phyloP scores from a whole-genome alignment of 2,113 vertebrate genomes.

The Arenaria interpres region DNA sequence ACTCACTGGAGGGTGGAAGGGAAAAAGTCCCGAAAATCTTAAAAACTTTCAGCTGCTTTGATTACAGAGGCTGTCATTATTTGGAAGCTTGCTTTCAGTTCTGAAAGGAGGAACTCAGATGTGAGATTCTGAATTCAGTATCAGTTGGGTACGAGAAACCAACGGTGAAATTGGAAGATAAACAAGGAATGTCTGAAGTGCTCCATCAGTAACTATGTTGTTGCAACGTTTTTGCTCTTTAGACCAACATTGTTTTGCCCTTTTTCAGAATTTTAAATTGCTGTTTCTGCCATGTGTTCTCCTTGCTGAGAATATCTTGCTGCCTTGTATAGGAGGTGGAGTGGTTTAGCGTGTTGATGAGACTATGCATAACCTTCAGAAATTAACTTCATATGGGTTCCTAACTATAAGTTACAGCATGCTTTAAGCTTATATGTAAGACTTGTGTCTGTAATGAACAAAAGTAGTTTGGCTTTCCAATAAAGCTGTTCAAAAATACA shows the following conservation, averaged over 20 bases:
- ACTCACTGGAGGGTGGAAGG: not conserved
- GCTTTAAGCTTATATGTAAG: not conserved
- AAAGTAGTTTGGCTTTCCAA: not conserved
- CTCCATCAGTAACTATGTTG: not conserved
- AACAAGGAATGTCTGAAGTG: not conserved
- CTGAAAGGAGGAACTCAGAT: not conserved
- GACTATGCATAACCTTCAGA: not conserved
- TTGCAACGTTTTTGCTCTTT: not conserved
- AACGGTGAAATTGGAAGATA: not conserved
- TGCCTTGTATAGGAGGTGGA: not conserved
- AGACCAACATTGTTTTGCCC: not conserved
- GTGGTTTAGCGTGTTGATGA: not conserved
- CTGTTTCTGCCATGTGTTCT: not conserved
- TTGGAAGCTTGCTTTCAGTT: not conserved
- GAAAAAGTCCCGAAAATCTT: not conserved
- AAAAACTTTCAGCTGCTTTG: not conserved
- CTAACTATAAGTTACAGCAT: not conserved
- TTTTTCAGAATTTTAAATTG: not conserved
- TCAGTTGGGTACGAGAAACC: not conserved
- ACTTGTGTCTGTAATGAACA: not conserved
- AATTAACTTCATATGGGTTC: not conserved
- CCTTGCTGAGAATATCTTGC: not conserved
- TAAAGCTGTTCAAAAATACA: not conserved
- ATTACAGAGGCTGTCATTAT: not conserved
- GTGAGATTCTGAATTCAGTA: not conserved